Base-by-base conservation (phyloP, 2,888 invertebrate species). In the Hemithea aestivaria region DNA sequence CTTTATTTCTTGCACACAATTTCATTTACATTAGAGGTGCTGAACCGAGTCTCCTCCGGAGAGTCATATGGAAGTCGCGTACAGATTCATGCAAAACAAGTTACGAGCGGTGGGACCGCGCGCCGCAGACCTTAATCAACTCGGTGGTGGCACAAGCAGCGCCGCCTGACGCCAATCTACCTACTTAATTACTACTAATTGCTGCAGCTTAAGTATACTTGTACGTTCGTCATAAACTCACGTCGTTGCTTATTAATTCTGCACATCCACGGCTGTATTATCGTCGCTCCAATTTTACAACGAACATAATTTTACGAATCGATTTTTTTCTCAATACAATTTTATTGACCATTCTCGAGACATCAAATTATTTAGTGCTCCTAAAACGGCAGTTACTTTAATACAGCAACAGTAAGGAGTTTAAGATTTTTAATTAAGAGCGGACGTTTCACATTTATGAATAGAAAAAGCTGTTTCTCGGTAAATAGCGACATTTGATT, bases 11-110 rank as follows among this genome's bases (percentile, higher is more conserved):
- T 79, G 81, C 74, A 73, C 80, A 82, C 79, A 85, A 84, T 85
- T 85, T 83, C 74, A 82, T 84, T 84, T 83, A 85, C 83, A 84
- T 84, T 80, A 81, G 71, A 81, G 78, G 80, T 82, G 78, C 71
- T 77, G 78, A 80, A 66, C 70, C 60, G 57, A 70, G 67, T 61
- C 68, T 70, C 63, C 80, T 82, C 75, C 52, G 47, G 83, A 74
- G 84, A 78, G 69, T 70, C 80, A 66, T 80, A 75, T 70, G 79
- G 73, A 73, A 78, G 71, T 79, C 73, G 73, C 73, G 73, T 73
- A 69, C 76, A 77, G 82, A 83, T 81, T 84, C 84, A 79, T 82
- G 78, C 76, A 75, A 74, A 74, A 71, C 76, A 75, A 82, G 77
- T 83, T 81, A 82, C 73, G 80, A 77, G 76, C 72, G 60, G 41